These are phyloP conservation scores for Halcyon senegalensis DNA, from an alignment of 2,113 vertebrate genomes.

Conservation along the genomic window DNA sequence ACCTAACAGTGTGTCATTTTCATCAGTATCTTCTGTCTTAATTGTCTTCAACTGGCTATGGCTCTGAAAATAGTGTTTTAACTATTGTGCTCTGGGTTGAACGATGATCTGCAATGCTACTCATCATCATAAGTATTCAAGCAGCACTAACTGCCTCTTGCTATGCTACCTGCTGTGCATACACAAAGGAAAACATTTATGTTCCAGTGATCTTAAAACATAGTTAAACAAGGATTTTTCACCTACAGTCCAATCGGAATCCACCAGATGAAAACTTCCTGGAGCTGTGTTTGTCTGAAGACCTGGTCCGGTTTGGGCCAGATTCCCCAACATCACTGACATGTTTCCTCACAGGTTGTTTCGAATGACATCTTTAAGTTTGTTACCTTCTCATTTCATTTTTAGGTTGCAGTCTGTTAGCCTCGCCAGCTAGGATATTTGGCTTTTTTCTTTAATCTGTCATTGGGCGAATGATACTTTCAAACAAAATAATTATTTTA, in stretches of 20 bases:
- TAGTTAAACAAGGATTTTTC: background rate
- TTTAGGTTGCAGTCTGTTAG: background rate
- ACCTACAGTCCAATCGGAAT: background rate
- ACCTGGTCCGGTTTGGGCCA: accelerated
- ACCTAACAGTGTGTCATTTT: background rate
- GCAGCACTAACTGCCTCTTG: background rate
- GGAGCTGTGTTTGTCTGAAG: background rate
- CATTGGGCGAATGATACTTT: background rate
- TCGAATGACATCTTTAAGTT: background rate
- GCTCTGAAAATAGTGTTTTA: background rate
- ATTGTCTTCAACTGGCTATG: background rate
- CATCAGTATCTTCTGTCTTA: background rate
- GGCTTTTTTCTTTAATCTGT: background rate
- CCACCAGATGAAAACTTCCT: background rate
- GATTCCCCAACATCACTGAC: background rate
- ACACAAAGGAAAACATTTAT: background rate
- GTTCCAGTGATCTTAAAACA: background rate
- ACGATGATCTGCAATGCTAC: background rate
- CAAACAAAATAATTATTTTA: background rate
- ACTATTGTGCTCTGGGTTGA: background rate
- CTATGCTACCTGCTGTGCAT: background rate
- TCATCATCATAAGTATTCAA: background rate
- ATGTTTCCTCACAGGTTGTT: background rate
- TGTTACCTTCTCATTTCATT: background rate
- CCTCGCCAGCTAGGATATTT: background rate